Base-by-base conservation (phyloP, 2,797 vertebrate species). In the Neosalanx taihuensis region DNA sequence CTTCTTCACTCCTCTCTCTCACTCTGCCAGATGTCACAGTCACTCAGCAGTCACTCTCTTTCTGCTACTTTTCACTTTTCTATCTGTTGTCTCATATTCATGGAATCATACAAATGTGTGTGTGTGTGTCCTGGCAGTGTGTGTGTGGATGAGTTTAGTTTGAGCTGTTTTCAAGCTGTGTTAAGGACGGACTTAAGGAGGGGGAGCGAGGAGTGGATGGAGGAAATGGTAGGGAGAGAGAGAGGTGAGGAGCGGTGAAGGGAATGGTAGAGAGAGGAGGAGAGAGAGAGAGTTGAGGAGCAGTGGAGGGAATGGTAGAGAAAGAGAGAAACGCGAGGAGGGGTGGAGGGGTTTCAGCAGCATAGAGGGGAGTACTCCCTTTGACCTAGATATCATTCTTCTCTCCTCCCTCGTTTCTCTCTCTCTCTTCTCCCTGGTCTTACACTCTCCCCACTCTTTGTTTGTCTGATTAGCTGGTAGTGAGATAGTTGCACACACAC, bases 201-300 rank as follows among this genome's bases (percentile, higher is more conserved):
- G 20, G 23, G 20, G 33, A 30, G 33, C 37, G 33, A 57, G 37
- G 6, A n/a, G 49, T 31, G 3, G 10, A 20, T 20, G 66, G 53
- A 6, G 53, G 53, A 17, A 4, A 20, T 1, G 53, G 53, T 17
- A 56, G 53, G 18, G 15, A 20, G 15, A 46, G 41, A 56, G 17
- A 56, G 18, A 53, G 82, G 81, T 41, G 26, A 12, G 3, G 6
- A 13, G 23, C 64, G 68, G 62, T 69, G 74, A 61, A 66, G 76
- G 77, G 71, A 72, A 58, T 2, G 70, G 73, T 30, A 37, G 20
- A 20, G 64, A 75, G 41, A 56, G 53, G 9, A 9, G 9, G n/a
- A 37, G 20, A 20, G 64, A 75, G 41, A 56, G 53, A 20, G n/a
- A 20, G n/a, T 15, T 69, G 76, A 60, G 59, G 72, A 56, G 15